These are phyloP conservation scores for Lagenorhynchus albirostris DNA, from an alignment of 2,113 vertebrate genomes.

Conservation along the genomic window DNA sequence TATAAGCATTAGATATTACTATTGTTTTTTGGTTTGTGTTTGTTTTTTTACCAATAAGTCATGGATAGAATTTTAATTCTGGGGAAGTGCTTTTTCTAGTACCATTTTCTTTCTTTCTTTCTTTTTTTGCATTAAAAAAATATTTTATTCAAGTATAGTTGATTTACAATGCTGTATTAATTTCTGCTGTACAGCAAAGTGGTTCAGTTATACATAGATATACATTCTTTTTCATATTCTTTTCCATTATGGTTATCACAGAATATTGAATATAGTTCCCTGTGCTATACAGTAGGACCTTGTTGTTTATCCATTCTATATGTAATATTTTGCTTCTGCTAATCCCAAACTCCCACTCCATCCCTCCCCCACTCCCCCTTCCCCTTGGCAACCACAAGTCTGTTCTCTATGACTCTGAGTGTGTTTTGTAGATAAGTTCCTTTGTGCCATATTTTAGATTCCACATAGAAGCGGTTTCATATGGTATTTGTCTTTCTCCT, in stretches of 20 bases:
- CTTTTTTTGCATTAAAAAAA: too few species aligned
- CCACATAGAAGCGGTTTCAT: background rate
- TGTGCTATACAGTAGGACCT: background rate
- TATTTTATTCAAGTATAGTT: background rate
- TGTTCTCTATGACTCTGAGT: background rate
- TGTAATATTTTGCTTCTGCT: background rate
- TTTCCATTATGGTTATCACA: background rate
- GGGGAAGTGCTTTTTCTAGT: background rate
- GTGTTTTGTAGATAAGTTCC: background rate
- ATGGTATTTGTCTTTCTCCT: too few species aligned
- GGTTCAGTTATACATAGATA: background rate
- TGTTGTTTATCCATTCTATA: background rate
- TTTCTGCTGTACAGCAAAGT: background rate
- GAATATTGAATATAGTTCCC: background rate
- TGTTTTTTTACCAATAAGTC: background rate
- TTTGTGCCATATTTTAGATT: background rate
- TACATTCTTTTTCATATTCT: background rate
- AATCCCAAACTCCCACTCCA: background rate
- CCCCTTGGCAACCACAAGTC: background rate
- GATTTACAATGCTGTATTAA: background rate
- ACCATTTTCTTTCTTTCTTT: background rate
- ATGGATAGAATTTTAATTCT: background rate
- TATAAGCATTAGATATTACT: background rate
- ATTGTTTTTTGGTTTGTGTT: background rate
- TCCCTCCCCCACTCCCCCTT: accelerated